Evolutionary conservation across 2,888 invertebrate genomes (phyloP), one percentile per base, ranked within the genome.

Genomic region (Mechanitis mazaeus): DNA sequence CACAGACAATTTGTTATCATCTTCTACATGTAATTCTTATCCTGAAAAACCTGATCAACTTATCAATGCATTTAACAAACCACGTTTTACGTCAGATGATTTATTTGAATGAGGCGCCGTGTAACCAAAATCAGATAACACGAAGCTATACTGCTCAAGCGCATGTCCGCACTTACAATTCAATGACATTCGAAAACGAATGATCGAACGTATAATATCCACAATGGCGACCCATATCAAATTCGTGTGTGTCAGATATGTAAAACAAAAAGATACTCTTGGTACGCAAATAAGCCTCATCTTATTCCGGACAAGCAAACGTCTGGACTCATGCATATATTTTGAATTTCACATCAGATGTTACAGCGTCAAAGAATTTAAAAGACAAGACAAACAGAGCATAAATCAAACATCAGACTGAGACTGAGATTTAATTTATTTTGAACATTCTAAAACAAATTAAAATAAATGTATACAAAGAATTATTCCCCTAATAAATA

Each of bases 161-260:
- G 64, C 63, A 67, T 70, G 75, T 77, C 74, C 75, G 76, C 72
- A 75, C 73, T 81, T 79, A 75, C 61, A 65, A 81, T 81, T 75
- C 79, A 79, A 72, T 75, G 74, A 78, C 74, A 76, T 69, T 70
- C 75, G 70, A 71, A 82, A 79, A 83, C 74, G 71, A 79, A 74
- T 69, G 58, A 58, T 64, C 55, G 60, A 67, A 63, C 68, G 64
- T 69, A 71, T 71, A 76, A 78, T 75, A 78, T 70, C 67, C 67
- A 71, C 74, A 70, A 78, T 75, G 80, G 79, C 84, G 75, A 85
- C 85, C 85, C 81, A 78, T 72, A 77, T 87, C 84, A 85, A 80
- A 81, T 77, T 76, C 75, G 76, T 74, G 70, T 69, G 68, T 65
- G 42, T 42, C 42, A 5, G 42, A 61, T 60, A 63, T 65, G 68